These are phyloP conservation scores for Eupeodes luniger DNA, from an alignment of 2,888 invertebrate species.

Conservation along the genomic window DNA sequence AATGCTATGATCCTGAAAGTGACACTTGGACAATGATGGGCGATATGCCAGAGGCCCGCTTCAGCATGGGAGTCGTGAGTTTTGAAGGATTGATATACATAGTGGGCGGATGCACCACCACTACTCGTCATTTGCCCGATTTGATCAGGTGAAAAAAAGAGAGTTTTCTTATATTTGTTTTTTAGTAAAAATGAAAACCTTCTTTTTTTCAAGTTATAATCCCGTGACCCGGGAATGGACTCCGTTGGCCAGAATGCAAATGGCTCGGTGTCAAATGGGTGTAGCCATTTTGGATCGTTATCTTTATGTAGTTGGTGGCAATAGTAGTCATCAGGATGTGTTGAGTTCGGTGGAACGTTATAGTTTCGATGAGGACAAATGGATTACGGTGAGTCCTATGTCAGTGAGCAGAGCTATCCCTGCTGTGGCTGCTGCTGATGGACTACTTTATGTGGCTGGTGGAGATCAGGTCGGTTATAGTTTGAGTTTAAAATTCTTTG, in stretches of 20 bases:
- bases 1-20: slow-evolving; percentile 92
- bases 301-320: slow-evolving; percentile 95
- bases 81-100: slow-evolving; percentile 89
- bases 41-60: slow-evolving; percentile 92
- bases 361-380: slow-evolving; percentile 86
- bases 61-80: slow-evolving; percentile 96
- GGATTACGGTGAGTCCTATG: slow-evolving; percentile 91
- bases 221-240: slow-evolving; percentile 93
- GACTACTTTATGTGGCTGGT: slow-evolving; percentile 92
- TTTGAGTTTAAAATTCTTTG: background rate
- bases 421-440: slow-evolving; percentile 93
- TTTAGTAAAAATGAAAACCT: slow-evolving; percentile 31
- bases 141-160: slow-evolving; percentile 85
- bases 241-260: slow-evolving; percentile 90
- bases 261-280: slow-evolving; percentile 94
- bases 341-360: slow-evolving; percentile 91
- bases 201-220: slow-evolving; percentile 86
- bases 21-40: slow-evolving; percentile 92
- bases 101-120: slow-evolving; percentile 94
- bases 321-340: slow-evolving; percentile 91
- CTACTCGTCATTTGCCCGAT: slow-evolving; percentile 91
- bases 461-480: slow-evolving; percentile 87
- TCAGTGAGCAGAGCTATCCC: slow-evolving; percentile 91
- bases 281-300: slow-evolving; percentile 93
- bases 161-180: background rate